Evolutionary conservation across 2,888 invertebrate species (phyloP).

Genomic region (Seira ritae): DNA sequence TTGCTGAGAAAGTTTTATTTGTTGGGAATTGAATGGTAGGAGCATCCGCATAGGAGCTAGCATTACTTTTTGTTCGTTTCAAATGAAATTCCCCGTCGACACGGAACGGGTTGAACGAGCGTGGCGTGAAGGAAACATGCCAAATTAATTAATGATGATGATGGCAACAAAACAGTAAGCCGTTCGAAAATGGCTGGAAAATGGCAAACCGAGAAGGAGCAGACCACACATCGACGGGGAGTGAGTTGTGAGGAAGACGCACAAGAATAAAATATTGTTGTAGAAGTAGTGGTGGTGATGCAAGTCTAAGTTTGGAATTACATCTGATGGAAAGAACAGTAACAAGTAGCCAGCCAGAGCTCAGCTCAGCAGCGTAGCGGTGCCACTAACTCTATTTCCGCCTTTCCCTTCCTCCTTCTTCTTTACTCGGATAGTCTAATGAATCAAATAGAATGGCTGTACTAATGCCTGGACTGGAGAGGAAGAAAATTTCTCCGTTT

Average conservation of each 20-base stretch:
- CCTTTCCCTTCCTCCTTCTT: slow-evolving; percentile 18
- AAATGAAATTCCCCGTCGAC: slow-evolving; percentile 20
- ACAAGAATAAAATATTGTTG: neutral
- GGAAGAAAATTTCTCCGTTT: neutral
- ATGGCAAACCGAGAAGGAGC: neutral
- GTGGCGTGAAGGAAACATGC: slow-evolving; percentile 16
- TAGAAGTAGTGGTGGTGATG: neutral
- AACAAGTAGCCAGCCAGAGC: neutral
- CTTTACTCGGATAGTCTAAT: slow-evolving; percentile 5
- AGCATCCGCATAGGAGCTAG: no score
- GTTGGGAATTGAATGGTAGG: neutral
- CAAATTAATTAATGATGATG: slow-evolving; percentile 43
- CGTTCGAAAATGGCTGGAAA: neutral
- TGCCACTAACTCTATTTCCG: slow-evolving; percentile 7
- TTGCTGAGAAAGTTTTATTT: neutral
- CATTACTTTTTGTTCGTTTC: neutral
- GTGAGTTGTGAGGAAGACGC: neutral
- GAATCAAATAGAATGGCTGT: slow-evolving; percentile 34
- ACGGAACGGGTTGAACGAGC: slow-evolving; percentile 37
- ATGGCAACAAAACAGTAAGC: slow-evolving; percentile 34
- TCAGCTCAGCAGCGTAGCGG: neutral
- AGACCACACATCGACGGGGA: slow-evolving; percentile 10
- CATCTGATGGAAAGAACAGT: neutral
- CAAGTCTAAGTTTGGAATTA: no score
- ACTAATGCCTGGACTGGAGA: neutral